These are phyloP conservation scores for Regulus satrapa DNA, from an alignment of 2,113 vertebrate species.

Conservation along the genomic window DNA sequence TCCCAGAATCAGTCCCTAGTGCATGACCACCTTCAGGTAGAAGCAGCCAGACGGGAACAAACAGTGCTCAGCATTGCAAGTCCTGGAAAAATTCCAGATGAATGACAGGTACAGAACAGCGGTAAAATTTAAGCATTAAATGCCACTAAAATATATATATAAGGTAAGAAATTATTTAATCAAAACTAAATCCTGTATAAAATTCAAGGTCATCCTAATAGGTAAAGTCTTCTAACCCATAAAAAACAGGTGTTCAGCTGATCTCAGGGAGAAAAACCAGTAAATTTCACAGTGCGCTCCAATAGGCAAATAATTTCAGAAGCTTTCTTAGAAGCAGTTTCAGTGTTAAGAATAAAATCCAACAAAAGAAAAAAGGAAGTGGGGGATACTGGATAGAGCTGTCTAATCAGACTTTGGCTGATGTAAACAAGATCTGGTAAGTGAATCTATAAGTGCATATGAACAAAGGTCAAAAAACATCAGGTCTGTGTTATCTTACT, in stretches of 20 bases:
- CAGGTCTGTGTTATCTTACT: neutral
- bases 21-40: constrained; percentile 29
- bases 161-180: neutral
- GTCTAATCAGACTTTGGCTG: neutral
- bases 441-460: neutral
- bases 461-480: neutral
- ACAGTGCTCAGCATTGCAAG: neutral
- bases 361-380: neutral
- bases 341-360: neutral
- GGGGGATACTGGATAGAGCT: neutral
- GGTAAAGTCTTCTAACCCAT: neutral
- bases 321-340: neutral
- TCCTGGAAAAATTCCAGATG: constrained; percentile 43
- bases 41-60: constrained; percentile 4
- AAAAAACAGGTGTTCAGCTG: neutral
- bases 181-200: neutral
- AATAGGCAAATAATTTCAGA: neutral
- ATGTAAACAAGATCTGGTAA: neutral
- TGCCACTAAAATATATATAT: neutral
- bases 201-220: neutral
- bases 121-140: neutral
- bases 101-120: neutral
- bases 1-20: constrained; percentile 8
- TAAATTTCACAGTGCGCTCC: neutral
- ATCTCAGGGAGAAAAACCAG: neutral